Evolutionary conservation across 1,140 invertebrate species (phyloP), one percentile per base, ranked within the genome.

Genomic region (Lineus longissimus): DNA sequence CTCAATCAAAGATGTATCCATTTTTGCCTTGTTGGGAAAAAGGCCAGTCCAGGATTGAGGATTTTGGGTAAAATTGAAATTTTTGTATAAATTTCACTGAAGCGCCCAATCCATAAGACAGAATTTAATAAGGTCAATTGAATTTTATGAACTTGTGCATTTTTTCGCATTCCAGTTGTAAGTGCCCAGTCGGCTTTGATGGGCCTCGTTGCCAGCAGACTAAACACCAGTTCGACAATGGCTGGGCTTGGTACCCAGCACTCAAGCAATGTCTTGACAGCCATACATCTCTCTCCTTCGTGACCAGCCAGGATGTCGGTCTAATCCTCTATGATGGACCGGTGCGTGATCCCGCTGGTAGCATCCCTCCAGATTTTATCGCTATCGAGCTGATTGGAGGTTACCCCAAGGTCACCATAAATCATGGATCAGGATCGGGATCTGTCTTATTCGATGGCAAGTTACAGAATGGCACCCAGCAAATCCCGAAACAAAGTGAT

Each of bases 201-300:
- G 95, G 95, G 0, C 94, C 95, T 7, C 85, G 95, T 43, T 98
- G 96, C 83, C 95, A 98, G 81, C 92, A 96, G 83, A 95, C 93
- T 0, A 0, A 92, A 91, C 71, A 93, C 93, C 25, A 62, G 58
- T 62, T 61, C 31, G 69, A 65, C 19, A 64, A 70, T 51, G 78
- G 78, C 55, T 79, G 75, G 62, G 94, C 95, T 11, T 95, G 95
- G 92, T 97, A 96, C 84, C 91, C 93, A 0, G 88, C 95, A 0
- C 82, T 98, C 7, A 92, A 95, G 75, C 95, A 97, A 90, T 98
- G 95, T 80, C 93, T 97, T 71, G 90, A 89, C 61, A 95, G 94
- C 25, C 93, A 95, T 83, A 85, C 98, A 45, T 95, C 92, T 72
- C 87, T 98, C 61, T 94, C 98, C 81, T 97, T 98, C 75, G 90